phyloP scores from a whole-genome alignment of 2,888 invertebrate genomes.

The Meteorus colon region DNA sequence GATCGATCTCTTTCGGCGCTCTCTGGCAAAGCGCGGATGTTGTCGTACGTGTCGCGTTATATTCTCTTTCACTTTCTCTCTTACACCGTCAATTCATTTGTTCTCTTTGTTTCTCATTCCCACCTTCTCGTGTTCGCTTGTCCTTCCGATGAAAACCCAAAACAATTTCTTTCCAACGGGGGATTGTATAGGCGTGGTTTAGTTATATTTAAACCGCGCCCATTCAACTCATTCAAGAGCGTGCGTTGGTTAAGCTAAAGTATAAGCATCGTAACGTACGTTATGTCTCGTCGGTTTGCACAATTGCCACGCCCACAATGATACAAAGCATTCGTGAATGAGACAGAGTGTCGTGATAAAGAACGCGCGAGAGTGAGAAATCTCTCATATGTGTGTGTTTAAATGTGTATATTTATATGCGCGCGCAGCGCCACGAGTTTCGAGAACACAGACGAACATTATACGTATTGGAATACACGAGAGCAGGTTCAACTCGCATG shows the following conservation, averaged over 20 bases:
- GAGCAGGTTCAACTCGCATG: constrained; percentile 64
- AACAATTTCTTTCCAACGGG: constrained; percentile 39
- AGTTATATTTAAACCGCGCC: constrained; percentile 36
- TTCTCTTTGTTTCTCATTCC: constrained; percentile 31
- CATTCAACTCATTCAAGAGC: constrained; percentile 41
- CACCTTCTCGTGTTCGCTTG: constrained; percentile 29
- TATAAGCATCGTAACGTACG: constrained; percentile 28
- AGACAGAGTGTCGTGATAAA: constrained; percentile 49
- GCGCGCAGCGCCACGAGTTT: constrained; percentile 55
- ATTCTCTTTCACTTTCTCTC: constrained; percentile 22
- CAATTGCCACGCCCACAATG: constrained; percentile 64
- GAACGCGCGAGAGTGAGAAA: neutral
- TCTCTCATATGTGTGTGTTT: neutral
- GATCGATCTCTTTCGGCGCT: constrained; percentile 62
- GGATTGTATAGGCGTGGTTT: constrained; percentile 29
- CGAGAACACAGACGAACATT: neutral
- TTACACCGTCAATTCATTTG: constrained; percentile 1
- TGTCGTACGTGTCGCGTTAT: constrained; percentile 49
- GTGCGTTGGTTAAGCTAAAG: constrained; percentile 58
- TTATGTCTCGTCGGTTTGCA: constrained; percentile 53
- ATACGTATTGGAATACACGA: neutral
- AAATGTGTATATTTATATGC: constrained; percentile 3
- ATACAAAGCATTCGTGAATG: neutral
- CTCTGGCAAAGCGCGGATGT: constrained; percentile 48
- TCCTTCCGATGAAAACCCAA: constrained; percentile 42